Evolutionary conservation across 2,888 invertebrate genomes (phyloP).

Genomic region (Amphipyra tragopoginis): DNA sequence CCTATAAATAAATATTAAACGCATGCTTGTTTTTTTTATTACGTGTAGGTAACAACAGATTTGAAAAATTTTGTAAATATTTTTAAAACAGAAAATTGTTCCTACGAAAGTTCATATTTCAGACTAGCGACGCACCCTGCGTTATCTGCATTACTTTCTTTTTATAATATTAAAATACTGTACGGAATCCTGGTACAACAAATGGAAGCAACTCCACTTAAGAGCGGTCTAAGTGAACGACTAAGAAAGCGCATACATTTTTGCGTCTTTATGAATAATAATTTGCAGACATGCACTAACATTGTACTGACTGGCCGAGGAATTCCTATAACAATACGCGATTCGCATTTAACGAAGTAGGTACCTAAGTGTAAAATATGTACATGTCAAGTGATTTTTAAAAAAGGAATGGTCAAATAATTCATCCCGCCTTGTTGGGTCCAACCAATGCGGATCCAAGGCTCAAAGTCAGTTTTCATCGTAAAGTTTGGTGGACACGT

Average conservation of each 20-base stretch:
- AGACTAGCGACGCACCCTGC: no score
- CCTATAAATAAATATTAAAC: no score
- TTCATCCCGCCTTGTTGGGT: neutral
- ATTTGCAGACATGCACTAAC: constrained; percentile 38
- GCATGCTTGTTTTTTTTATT: no score
- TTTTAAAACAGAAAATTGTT: no score
- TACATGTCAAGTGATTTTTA: constrained; percentile 17
- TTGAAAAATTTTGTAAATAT: no score
- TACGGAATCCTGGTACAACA: constrained; percentile 17
- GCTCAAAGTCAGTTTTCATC: no score
- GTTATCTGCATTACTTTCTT: no score
- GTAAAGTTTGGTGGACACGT: no score
- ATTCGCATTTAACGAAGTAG: constrained; percentile 30
- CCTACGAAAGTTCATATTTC: no score
- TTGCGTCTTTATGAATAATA: constrained; percentile 42
- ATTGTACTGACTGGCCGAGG: constrained; percentile 30
- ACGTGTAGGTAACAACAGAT: no score
- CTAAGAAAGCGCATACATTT: constrained; percentile 35
- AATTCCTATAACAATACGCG: constrained; percentile 46
- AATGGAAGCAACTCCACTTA: constrained; percentile 4
- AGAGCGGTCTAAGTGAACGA: constrained; percentile 9
- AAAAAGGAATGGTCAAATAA: constrained; percentile 8
- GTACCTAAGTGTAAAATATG: constrained; percentile 12
- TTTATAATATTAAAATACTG: neutral
- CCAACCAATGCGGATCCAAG: neutral